Base-by-base conservation (phyloP, 2,113 vertebrate genomes). In the Neotoma lepida region DNA sequence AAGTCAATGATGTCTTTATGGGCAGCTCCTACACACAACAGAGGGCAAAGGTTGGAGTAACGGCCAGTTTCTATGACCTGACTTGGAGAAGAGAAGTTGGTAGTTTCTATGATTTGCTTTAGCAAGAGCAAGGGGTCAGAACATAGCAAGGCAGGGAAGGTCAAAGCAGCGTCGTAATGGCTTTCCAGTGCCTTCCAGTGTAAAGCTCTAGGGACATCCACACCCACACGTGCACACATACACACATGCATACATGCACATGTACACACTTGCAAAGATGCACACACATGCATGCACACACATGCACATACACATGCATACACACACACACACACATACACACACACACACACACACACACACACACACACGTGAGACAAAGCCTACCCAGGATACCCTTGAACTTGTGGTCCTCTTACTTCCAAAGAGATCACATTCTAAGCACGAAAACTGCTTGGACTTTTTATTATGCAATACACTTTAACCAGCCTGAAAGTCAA, bases 401-500 rank as follows among this genome's bases (percentile, higher is more conserved):
- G 24, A 88, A 56, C 24, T 71, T 54, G 22, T 54, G 22, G 15
- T 71, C 46, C 15, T 71, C 49, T n/a, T 28, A 8, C 35, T 46
- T 61, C 49, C 20, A 28, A 1, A 5, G 4, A 1, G 41, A 28
- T 77, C 58, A 10, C 49, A 68, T 86, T 49, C 39, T 77, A 44
- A 77, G 28, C 24, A 63, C 10, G 22, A 33, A 28, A 46, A 78
- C 88, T 12, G 20, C 10, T 91, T 56, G 49, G 8, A 12, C 30
- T 84, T 81, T 89, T 86, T 63, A 20, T 84, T 85, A 15, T 10
- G 14, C 41, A 64, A 4, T 49, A 35, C n/a, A 81, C 39, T 22
- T 54, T 87, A 85, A 73, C 63, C 49, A 95, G 4, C 74, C 86
- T 88, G 63, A 77, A 94, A 74, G n/a, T 78, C 73, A 76, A 15